Base-by-base conservation (phyloP, 2,113 vertebrate species). In the Odocoileus hemionus region DNA sequence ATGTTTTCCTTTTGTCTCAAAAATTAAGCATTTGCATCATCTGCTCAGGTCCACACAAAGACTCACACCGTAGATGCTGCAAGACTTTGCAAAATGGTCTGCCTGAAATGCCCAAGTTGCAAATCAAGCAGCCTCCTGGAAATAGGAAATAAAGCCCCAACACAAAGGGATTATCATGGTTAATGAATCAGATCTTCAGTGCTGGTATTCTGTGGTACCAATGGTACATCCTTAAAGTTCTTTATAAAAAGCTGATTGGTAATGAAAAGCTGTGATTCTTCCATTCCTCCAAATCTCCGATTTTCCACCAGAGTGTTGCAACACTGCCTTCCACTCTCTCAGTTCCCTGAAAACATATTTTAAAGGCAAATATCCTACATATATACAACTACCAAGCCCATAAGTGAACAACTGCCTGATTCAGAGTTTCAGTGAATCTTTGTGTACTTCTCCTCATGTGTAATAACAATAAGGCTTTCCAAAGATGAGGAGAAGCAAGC, bases 111-210 rank as follows among this genome's bases (percentile, higher is more conserved):
- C 14, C 39, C 85, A 25, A 6, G 30, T 47, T 85, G 12, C 58
- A n/a, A 92, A 86, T 52, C 57, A 86, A 74, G 86, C 58, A 83
- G 86, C 47, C 89, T 92, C 36, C 17, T 16, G 83, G 88, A 55
- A 93, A 64, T 10, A 25, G 14, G 45, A 93, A 92, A 64, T 10
- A 82, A 89, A 70, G 47, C 36, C 33, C 45, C 30, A 26, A 55
- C 70, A 93, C 89, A 93, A 96, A 95, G 76, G 78, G 58, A 94
- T 89, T 61, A 43, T 94, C 89, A n/a, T 0, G 5, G 70, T 25
- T 97, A 89, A 86, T 93, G 83, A 93, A 50, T 93, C 91, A 96
- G 91, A 76, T 58, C 57, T 83, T 52, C 67, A 85, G n/a, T 47
- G 67, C 7, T 3, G 58, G 82, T 94, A 91, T 50, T 86, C 74